Conservation (phyloP, 2,113 vertebrate genomes). For the Sceloporus undulatus region DNA sequence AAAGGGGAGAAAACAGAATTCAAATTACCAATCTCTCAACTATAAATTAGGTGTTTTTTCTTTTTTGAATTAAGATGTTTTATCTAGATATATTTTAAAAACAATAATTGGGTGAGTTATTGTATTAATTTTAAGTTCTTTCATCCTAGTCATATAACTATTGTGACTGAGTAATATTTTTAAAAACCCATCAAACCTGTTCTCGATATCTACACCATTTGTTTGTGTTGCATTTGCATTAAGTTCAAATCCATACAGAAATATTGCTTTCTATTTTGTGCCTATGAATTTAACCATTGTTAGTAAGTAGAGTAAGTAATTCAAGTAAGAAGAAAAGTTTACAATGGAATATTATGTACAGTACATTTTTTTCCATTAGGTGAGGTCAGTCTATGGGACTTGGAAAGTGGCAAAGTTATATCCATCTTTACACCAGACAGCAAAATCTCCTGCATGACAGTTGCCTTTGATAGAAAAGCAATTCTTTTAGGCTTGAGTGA, state of each 20-base stretch:
- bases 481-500: constrained; percentile 69
- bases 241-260: background rate
- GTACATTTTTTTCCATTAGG: constrained; percentile 35
- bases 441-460: constrained; percentile 60
- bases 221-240: background rate
- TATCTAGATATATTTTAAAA: background rate
- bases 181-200: background rate
- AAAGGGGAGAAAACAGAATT: background rate
- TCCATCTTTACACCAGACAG: constrained; percentile 71
- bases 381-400: constrained; percentile 72
- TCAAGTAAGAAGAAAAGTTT: background rate
- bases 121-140: background rate
- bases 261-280: background rate
- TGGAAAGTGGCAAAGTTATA: constrained; percentile 62
- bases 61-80: background rate
- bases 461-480: constrained; percentile 51
- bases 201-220: background rate
- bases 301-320: background rate
- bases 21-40: background rate
- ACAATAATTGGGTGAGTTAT: too few relatives aligned
- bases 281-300: background rate
- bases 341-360: background rate
- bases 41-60: background rate
- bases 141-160: background rate
- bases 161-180: background rate